Evolutionary conservation across 2,113 vertebrate genomes (phyloP).

Genomic region (Petrocephalus microphthalmus): DNA sequence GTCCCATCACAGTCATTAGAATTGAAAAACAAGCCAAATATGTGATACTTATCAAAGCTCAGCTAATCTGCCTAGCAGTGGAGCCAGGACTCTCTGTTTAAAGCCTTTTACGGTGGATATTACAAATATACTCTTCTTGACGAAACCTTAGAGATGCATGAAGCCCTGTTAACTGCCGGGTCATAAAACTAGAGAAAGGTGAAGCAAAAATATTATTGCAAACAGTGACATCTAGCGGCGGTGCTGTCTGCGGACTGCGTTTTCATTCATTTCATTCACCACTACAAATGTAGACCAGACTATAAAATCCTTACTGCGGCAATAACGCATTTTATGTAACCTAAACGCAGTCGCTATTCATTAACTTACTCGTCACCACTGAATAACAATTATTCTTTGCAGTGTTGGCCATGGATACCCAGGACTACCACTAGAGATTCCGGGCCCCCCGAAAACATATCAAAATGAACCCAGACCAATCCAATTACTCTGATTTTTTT

Average conservation of each 20-base stretch:
- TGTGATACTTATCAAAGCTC: not conserved
- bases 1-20: not conserved
- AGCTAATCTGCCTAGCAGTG: not conserved
- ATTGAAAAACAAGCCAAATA: not conserved
- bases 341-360: not conserved
- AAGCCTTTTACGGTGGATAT: not conserved
- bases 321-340: not conserved
- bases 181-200: not conserved
- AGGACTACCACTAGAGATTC: not conserved
- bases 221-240: slow-evolving; percentile 5
- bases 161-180: not conserved
- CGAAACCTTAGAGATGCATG: not conserved
- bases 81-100: not conserved
- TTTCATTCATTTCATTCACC: too few relatives aligned
- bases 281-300: not conserved
- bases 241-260: too few relatives aligned
- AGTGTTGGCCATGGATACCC: not conserved
- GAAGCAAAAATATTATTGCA: not conserved
- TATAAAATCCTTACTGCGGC: not conserved
- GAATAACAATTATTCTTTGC: not conserved
- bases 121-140: not conserved
- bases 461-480: not conserved
- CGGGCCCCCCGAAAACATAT: not conserved
- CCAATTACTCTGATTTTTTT: not conserved
- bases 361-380: not conserved